Percentiles rank a stretch among this genome's conserved stretches.
Evolutionary conservation across 2,113 vertebrate genomes (phyloP).

Genomic region (Arvicanthis niloticus): DNA sequence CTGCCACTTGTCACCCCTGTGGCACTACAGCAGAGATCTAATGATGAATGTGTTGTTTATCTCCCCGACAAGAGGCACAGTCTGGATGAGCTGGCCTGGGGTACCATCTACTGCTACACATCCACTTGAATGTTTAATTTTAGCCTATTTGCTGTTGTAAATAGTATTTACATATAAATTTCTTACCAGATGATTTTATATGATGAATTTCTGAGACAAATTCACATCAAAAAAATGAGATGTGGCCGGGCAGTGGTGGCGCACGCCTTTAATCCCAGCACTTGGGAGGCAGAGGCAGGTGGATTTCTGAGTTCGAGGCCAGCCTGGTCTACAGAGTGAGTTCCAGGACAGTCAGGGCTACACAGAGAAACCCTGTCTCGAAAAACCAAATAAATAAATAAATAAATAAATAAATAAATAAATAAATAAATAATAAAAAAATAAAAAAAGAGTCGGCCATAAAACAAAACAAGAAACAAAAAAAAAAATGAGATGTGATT

Average conservation of each 20-base stretch:
- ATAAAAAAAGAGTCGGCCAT: no score
- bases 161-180: neutral
- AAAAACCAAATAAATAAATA: no score
- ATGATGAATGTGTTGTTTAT: neutral
- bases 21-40: neutral
- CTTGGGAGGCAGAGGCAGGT: no score
- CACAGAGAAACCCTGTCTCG: no score
- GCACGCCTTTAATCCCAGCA: no score
- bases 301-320: no score
- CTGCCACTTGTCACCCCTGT: neutral
- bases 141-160: neutral
- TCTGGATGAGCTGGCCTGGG: neutral
- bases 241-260: no score
- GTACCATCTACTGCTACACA: rapidly evolving
- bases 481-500: neutral
- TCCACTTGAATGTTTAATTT: neutral
- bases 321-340: no score
- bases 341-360: no score
- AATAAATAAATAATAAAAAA: no score
- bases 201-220: neutral
- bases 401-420: no score
- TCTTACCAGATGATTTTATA: neutral
- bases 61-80: neutral
- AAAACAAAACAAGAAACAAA: no score
- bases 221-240: neutral